Conservation (phyloP, 2,797 vertebrate genomes). For the Rousettus madagascariensis region DNA sequence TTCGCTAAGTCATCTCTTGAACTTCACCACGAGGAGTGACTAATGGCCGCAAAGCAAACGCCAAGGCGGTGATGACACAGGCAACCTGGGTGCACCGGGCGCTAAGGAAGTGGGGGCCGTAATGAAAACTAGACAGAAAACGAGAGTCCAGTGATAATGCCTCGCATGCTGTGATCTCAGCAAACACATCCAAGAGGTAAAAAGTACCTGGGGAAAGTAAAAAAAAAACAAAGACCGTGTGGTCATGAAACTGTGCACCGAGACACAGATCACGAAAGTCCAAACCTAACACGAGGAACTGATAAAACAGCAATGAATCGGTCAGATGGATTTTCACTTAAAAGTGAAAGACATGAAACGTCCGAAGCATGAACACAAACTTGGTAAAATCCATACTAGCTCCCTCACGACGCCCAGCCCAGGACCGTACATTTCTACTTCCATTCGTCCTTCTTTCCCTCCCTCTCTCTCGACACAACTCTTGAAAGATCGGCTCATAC, state of each 20-base stretch:
- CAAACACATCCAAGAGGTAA: not conserved
- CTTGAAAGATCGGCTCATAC: not conserved
- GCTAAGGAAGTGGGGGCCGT: not conserved
- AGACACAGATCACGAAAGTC: not conserved
- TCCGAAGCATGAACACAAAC: not conserved
- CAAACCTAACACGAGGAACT: not conserved
- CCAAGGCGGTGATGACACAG: not conserved
- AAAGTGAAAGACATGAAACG: not conserved
- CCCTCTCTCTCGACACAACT: not conserved
- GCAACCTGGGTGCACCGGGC: no score
- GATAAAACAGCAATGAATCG: not conserved
- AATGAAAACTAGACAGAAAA: not conserved
- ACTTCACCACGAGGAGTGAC: no score
- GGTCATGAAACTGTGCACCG: not conserved
- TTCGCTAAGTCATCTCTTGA: not conserved
- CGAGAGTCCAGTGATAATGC: not conserved
- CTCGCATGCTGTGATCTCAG: not conserved
- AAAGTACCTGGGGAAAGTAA: not conserved
- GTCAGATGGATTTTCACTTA: not conserved
- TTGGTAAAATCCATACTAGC: not conserved
- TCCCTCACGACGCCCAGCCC: not conserved
- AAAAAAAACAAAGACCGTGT: not conserved
- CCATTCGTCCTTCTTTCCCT: not conserved
- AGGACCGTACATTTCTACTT: not conserved
- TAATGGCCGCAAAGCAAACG: not conserved